A percentile compares a stretch with the other conserved stretches of the same genome.
Conservation (phyloP, 2,113 vertebrate species). For the Microcebus griseorufus region DNA sequence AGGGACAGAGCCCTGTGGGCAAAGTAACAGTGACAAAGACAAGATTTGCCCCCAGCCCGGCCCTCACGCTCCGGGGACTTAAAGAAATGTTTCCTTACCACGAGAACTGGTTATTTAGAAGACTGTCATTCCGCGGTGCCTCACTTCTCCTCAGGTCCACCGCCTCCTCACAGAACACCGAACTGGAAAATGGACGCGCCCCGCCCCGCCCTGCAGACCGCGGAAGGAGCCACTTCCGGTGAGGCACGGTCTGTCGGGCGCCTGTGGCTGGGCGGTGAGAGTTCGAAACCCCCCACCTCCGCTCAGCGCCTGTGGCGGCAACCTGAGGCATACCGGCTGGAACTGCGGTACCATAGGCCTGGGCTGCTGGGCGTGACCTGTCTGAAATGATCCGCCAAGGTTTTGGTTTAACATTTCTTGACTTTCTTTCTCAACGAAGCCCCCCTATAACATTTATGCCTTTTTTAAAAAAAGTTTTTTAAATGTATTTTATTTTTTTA, state of each 20-base stretch:
- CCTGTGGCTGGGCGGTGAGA: no score
- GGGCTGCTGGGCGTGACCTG: no score
- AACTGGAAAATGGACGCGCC: not conserved
- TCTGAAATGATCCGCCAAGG: no score
- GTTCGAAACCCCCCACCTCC: no score
- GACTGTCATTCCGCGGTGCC: no score
- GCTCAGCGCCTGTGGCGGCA: fast-evolving
- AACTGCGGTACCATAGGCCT: not conserved
- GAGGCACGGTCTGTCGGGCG: fast-evolving
- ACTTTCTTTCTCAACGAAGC: not conserved
- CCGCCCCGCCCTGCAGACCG: fast-evolving
- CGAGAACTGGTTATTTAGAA: not conserved
- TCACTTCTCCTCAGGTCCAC: fast-evolving
- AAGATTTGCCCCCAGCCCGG: fast-evolving
- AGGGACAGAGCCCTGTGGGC: fast-evolving
- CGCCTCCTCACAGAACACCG: fast-evolving
- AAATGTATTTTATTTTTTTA: no score
- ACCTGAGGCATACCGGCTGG: fast-evolving
- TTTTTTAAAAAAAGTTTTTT: not conserved
- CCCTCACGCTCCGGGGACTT: fast-evolving
- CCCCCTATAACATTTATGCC: not conserved
- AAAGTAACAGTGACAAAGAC: not conserved
- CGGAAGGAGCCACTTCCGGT: fast-evolving
- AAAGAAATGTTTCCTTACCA: not conserved
- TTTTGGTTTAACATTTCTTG: fast-evolving